A percentile compares a stretch with the other conserved stretches of the same genome.
Evolutionary conservation across 1,140 invertebrate species (phyloP).

Genomic region (Lepidurus apus): DNA sequence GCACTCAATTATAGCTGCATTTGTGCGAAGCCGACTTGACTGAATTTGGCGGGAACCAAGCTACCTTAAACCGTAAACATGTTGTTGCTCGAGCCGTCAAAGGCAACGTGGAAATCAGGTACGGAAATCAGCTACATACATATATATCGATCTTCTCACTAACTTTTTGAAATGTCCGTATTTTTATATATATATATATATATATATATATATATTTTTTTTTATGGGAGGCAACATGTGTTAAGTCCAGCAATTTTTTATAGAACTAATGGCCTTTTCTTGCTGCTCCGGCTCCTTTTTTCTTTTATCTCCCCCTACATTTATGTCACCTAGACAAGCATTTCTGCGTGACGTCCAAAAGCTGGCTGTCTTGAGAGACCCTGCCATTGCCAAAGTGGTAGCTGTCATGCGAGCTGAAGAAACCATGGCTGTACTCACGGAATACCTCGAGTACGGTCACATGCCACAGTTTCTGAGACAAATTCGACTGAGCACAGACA

Average conservation of each 20-base stretch:
- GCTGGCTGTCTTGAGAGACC: slow-evolving; percentile 70
- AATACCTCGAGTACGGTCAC: slow-evolving; percentile 78
- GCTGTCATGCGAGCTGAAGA: slow-evolving; percentile 70
- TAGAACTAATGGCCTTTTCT: not conserved
- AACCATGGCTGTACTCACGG: slow-evolving; percentile 75
- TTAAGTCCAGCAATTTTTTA: not conserved
- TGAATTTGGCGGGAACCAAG: slow-evolving; percentile 54
- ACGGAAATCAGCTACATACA: not conserved
- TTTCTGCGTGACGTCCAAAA: slow-evolving; percentile 79
- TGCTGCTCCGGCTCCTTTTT: slow-evolving; percentile 4
- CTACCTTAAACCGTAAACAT: slow-evolving; percentile 54
- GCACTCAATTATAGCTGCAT: slow-evolving; percentile 54
- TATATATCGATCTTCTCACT: not conserved
- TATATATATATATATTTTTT: no score
- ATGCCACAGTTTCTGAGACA: slow-evolving; percentile 66
- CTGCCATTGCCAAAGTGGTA: slow-evolving; percentile 74
- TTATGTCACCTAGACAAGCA: slow-evolving; percentile 49
- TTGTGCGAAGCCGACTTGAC: slow-evolving; percentile 66
- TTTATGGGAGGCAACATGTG: not conserved
- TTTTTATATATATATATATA: no score
- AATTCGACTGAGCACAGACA: slow-evolving; percentile 27
- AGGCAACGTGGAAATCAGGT: slow-evolving; percentile 21
- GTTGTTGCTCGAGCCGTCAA: slow-evolving; percentile 53
- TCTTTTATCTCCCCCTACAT: not conserved
- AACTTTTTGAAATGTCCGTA: not conserved